A percentile compares a stretch with the other conserved stretches of the same genome.
phyloP scores from a whole-genome alignment of 30 jellyfish, hydroid and myxozoan genomes.

The Aurelia coerulea region DNA sequence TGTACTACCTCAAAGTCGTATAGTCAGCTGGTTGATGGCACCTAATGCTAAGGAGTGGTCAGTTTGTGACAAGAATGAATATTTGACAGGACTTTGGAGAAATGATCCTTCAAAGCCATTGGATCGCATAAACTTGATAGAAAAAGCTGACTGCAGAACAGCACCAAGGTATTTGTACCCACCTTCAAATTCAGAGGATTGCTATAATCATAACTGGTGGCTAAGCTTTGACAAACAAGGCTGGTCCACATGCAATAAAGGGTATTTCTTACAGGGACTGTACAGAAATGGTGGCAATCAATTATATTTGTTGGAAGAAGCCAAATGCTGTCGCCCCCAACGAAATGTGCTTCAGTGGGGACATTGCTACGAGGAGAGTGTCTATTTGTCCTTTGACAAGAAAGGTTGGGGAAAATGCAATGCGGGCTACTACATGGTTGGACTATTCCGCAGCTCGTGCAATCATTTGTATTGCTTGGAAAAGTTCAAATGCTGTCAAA shows the following conservation, averaged over 20 bases:
- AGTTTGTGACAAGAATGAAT: neutral
- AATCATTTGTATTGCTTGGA: neutral
- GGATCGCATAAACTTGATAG: constrained; percentile 9
- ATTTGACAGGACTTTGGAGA: neutral
- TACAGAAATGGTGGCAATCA: neutral
- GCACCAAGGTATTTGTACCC: constrained; percentile 15
- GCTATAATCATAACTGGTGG: constrained; percentile 5
- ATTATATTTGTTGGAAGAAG: neutral
- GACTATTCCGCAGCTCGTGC: neutral
- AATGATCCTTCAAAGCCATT: neutral
- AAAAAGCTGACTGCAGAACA: neutral
- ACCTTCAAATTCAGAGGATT: neutral
- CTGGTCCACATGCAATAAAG: constrained; percentile 25
- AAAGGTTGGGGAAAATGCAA: constrained; percentile 28
- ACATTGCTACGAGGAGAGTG: neutral
- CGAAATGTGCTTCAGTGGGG: neutral
- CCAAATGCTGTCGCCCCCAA: constrained; percentile 18
- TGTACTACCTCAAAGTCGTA: neutral
- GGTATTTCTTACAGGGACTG: constrained; percentile 3
- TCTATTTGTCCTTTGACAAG: neutral
- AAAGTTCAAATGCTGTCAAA: constrained; percentile 10
- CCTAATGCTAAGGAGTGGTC: neutral
- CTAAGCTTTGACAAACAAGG: neutral
- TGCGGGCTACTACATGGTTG: constrained; percentile 7
- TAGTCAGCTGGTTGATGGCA: neutral